A percentile compares a stretch with the other conserved stretches of the same genome.
These are phyloP conservation scores for Pogonophryne albipinna DNA, from an alignment of 2,797 vertebrate species.

Conservation along the genomic window DNA sequence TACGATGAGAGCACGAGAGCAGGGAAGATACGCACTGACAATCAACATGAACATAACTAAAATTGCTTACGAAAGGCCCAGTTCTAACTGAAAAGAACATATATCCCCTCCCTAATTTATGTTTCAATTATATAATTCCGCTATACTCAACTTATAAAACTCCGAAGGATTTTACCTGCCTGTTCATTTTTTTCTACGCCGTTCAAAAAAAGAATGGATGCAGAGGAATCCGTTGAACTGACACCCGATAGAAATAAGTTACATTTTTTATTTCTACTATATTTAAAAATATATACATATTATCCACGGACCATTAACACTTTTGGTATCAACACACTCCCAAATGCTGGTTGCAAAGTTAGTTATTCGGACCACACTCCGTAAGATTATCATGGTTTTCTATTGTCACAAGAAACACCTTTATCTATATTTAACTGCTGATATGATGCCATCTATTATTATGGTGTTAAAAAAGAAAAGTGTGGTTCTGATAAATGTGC, in stretches of 20 bases:
- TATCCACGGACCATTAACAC: not conserved
- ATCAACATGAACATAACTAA: slow-evolving; percentile 7
- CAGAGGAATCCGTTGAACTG: not conserved
- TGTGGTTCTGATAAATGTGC: slow-evolving; percentile 42
- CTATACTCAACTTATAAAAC: not conserved
- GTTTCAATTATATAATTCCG: not conserved
- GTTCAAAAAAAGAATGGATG: not conserved
- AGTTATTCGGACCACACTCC: not conserved
- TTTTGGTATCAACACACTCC: not conserved
- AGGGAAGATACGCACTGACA: slow-evolving; percentile 1
- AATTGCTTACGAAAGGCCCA: not conserved
- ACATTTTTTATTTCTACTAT: no score
- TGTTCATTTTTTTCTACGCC: not conserved
- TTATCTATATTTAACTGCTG: slow-evolving; percentile 30
- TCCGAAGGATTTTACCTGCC: not conserved
- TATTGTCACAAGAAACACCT: slow-evolving; percentile 18
- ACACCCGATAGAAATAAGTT: not conserved
- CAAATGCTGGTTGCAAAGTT: not conserved
- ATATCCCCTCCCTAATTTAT: not conserved
- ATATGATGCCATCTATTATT: slow-evolving; percentile 46
- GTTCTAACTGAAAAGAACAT: not conserved
- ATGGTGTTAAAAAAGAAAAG: slow-evolving; percentile 32
- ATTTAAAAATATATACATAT: no score
- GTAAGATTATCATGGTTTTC: not conserved
- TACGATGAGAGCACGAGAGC: not conserved